A percentile compares a stretch with the other conserved stretches of the same genome.
Evolutionary conservation across 2,113 vertebrate genomes (phyloP).

Genomic region (Varanus salvator): DNA sequence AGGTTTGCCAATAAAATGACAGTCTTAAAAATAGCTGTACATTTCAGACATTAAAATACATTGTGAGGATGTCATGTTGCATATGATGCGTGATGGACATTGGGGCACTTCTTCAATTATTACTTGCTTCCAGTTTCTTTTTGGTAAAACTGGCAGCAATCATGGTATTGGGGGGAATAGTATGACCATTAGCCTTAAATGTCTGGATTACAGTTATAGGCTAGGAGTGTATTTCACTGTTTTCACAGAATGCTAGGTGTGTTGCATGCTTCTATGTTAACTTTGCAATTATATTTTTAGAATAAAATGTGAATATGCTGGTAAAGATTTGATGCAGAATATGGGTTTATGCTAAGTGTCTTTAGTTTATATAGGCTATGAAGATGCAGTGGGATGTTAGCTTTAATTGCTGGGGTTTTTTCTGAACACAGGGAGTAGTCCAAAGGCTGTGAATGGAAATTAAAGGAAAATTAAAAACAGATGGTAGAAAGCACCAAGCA

Average conservation of each 20-base stretch:
- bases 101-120: neutral
- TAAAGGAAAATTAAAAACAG: constrained; percentile 81
- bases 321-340: constrained; percentile 30
- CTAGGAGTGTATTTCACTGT: constrained; percentile 4
- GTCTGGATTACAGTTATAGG: neutral
- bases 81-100: neutral
- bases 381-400: constrained; percentile 71
- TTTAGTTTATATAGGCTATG: constrained; percentile 56
- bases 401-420: constrained; percentile 75
- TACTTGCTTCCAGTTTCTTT: neutral
- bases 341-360: constrained; percentile 28
- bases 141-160: neutral
- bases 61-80: neutral
- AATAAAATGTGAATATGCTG: constrained; percentile 35
- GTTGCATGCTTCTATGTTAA: neutral
- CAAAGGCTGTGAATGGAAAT: constrained; percentile 79
- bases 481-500: constrained; percentile 74
- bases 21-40: neutral
- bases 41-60: neutral
- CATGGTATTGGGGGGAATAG: neutral
- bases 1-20: constrained; percentile 12
- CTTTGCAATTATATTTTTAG: constrained; percentile 2
- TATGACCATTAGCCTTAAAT: neutral
- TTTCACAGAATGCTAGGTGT: neutral
- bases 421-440: constrained; percentile 69